These are phyloP conservation scores for Iphiclides podalirius DNA, from an alignment of 2,888 invertebrate species.

Conservation along the genomic window DNA sequence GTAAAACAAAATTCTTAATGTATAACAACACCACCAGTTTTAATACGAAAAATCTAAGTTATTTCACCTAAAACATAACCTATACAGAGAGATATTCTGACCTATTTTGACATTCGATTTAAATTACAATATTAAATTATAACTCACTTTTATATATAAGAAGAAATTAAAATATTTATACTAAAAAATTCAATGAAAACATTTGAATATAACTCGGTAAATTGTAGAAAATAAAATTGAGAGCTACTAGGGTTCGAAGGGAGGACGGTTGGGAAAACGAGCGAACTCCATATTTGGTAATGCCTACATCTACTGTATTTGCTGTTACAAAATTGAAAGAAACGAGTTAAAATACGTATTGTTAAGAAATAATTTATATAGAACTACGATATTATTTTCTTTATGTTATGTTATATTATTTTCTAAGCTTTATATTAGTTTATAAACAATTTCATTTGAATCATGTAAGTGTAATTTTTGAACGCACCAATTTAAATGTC, in stretches of 20 bases:
- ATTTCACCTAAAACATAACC: constrained; percentile 74
- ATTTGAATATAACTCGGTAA: constrained; percentile 68
- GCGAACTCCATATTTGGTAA: constrained; percentile 86
- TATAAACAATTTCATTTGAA: constrained; percentile 3
- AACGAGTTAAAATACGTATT: constrained; percentile 3
- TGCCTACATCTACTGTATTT: constrained; percentile 75
- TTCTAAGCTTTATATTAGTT: neutral
- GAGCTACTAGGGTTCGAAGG: constrained; percentile 78
- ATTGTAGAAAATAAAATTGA: constrained; percentile 71
- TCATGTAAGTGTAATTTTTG: constrained; percentile 37
- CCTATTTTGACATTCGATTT: constrained; percentile 72
- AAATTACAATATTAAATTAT: constrained; percentile 37
- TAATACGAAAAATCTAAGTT: constrained; percentile 51
- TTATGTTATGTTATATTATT: constrained; percentile 24
- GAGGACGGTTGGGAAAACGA: constrained; percentile 82
- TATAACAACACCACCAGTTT: constrained; percentile 58
- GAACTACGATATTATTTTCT: constrained; percentile 15
- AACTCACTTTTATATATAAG: constrained; percentile 70
- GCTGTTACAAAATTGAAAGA: constrained; percentile 30
- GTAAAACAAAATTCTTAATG: constrained; percentile 62
- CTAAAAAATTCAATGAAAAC: constrained; percentile 71
- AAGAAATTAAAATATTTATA: constrained; percentile 61
- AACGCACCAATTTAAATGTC: constrained; percentile 51
- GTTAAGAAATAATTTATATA: neutral
- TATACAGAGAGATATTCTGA: constrained; percentile 59